Base-by-base conservation (phyloP, 2,888 invertebrate genomes). In the Cerastis leucographa region DNA sequence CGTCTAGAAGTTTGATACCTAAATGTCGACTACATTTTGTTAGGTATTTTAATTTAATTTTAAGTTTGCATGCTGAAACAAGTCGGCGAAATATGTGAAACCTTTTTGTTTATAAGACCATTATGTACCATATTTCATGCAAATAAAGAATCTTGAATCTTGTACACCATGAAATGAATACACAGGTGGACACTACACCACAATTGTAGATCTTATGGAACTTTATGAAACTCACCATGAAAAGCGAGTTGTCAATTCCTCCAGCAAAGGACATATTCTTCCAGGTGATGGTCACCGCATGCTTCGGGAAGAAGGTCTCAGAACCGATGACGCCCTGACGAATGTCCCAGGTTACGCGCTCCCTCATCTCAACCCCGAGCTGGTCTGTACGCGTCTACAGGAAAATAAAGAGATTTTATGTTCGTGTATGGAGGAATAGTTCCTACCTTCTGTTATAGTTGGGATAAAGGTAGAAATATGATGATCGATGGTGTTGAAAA, bases 201-300 rank as follows among this genome's bases (percentile, higher is more conserved):
- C 7, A 46, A 29, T 40, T 29, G 5, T 5, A n/a, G 3, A 40
- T 59, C 25, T 9, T 42, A n/a, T 12, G 14, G 14, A 72, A 3
- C 11, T 14, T 44, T 62, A 40, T 19, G 2, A 35, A 73, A 94
- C 97, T 95, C 92, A 98, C 98, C 96, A 95, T 97, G 91, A 96
- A 98, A n/a, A 98, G 94, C 0, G 98, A 97, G 93, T 98, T 98
- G 84, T 98, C 98, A 88, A 98, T 98, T 86, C 99, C 99, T 71
- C 99, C 99, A 90, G 98, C 97, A 93, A 99, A 99, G 0, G 99
- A 98, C 95, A 99, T 98, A 94, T 99, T 99, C 94, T 99, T 99
- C 99, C 99, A 99, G 0, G 99, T 99, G 74, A 98, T 97, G 80
- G 99, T 98, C 78, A 99, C 96, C 6, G 98, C 98, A 91, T 99